Evolutionary conservation across 92 coral and sea anemone genomes (phyloP), one percentile per base, ranked within the genome.

Genomic region (Paramuricea clavata): DNA sequence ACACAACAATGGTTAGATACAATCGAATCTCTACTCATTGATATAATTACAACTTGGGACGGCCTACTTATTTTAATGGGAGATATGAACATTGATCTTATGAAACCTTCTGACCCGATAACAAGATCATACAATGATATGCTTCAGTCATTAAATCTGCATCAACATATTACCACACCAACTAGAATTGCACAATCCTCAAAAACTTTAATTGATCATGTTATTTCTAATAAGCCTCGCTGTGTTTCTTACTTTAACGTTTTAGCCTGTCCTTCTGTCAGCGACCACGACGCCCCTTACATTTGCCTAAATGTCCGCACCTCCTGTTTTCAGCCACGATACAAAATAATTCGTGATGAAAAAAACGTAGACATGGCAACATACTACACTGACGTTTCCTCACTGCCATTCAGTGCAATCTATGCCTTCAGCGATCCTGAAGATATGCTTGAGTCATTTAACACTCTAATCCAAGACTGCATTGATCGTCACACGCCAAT

Each of bases 211-310:
- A 49, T 83, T 1, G 87, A 83, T 12, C 87, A 83, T 70, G 34
- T 69, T 49, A 83, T 83, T 17, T 32, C 87, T 27, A 83, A 83
- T 49, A 19, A 69, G 15, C 78, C 79, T 25, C 27, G 19, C 7
- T 47, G 69, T 44, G 35, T 83, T 17, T 36, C 69, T 19, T 75
- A 82, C 32, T 13, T 78, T 6, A 67, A 82, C 68, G 86, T 82
- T 7, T 30, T 83, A 28, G 81, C 81, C 1, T 84, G 88, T 72
- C 68, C 81, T 4, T 68, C 54, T n/a, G 23, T 84, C 17, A 57
- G 88, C 39, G 88, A 73, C 32, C 88, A 79, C 27, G 62, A 13
- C 16, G 56, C 68, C 49, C 81, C 79, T 15, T 84, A 84, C 17
- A 69, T 73, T 32, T 70, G 69, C 47, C 43, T 84, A 21, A 84